phyloP scores from a whole-genome alignment of 2,797 vertebrate species.

The Epinephelus awoara region DNA sequence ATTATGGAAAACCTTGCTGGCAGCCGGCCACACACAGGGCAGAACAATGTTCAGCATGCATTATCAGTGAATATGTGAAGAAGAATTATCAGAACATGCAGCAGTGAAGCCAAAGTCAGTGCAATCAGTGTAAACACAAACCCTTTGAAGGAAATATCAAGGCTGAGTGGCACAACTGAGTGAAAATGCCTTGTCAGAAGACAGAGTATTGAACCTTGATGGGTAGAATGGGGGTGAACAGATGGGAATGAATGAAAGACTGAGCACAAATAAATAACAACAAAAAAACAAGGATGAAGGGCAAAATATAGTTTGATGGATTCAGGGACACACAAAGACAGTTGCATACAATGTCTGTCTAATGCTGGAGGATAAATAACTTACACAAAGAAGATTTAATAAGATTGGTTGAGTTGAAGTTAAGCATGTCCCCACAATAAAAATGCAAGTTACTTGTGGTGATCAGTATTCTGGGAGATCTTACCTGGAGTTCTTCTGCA shows the following conservation, averaged over 20 bases:
- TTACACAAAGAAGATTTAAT: not conserved
- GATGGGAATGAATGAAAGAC: conserved; percentile 9
- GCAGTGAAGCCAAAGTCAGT: conserved; percentile 11
- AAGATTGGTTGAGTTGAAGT: not conserved
- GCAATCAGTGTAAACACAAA: conserved; percentile 26
- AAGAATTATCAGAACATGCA: conserved; percentile 7
- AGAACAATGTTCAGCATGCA: conserved; percentile 17
- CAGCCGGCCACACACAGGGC: conserved; percentile 15
- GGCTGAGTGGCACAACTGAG: conserved; percentile 18
- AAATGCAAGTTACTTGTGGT: not conserved
- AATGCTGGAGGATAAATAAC: not conserved
- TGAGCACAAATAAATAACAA: not conserved
- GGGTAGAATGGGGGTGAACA: not conserved
- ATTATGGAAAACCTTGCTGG: conserved; percentile 42
- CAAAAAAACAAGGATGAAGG: not conserved
- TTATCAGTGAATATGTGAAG: conserved; percentile 35
- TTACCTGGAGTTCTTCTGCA: not conserved
- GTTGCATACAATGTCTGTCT: not conserved
- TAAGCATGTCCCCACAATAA: not conserved
- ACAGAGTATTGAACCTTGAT: conserved; percentile 17
- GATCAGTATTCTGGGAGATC: not conserved
- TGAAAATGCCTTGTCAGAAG: conserved; percentile 15
- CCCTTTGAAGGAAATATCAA: conserved; percentile 20
- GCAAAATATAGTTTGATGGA: conserved; percentile 4
- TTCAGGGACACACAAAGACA: not conserved